These are phyloP conservation scores for Propithecus perrieri DNA, from an alignment of 2,797 vertebrate genomes.

Conservation along the genomic window DNA sequence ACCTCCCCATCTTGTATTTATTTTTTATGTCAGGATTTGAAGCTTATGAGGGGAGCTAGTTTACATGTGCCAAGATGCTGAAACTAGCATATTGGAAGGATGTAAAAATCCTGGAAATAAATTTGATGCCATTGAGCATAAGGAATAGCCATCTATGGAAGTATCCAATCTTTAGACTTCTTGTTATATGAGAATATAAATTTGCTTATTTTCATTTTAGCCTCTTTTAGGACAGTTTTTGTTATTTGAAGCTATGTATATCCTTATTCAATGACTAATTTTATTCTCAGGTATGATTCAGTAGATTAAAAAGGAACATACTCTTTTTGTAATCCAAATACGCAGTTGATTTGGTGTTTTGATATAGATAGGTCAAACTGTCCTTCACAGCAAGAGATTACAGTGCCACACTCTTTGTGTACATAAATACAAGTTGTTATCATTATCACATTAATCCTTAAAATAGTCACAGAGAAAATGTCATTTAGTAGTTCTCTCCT, in stretches of 20 bases:
- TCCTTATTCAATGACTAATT: not conserved
- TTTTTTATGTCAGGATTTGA: not conserved
- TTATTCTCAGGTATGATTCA: not conserved
- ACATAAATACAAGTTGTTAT: slow-evolving; percentile 1
- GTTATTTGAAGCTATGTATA: not conserved
- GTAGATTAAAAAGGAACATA: not conserved
- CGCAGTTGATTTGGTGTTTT: not conserved
- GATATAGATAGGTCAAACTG: not conserved
- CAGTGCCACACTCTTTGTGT: not conserved
- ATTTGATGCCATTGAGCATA: not conserved
- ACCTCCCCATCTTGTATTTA: not conserved
- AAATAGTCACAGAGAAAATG: slow-evolving; percentile 9
- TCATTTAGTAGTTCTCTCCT: not conserved
- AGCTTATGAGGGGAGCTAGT: not conserved
- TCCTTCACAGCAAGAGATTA: not conserved
- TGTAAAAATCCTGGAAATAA: not conserved
- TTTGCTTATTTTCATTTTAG: slow-evolving; percentile 29
- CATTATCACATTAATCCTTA: not conserved
- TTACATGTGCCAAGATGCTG: not conserved
- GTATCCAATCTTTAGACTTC: not conserved
- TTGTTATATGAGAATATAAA: not conserved
- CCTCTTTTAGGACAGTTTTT: not conserved
- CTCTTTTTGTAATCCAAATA: not conserved
- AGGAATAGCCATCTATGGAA: not conserved
- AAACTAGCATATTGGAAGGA: not conserved